A percentile compares a stretch with the other conserved stretches of the same genome.
Evolutionary conservation across 2,888 invertebrate species (phyloP).

Genomic region (Brachyptera risi): DNA sequence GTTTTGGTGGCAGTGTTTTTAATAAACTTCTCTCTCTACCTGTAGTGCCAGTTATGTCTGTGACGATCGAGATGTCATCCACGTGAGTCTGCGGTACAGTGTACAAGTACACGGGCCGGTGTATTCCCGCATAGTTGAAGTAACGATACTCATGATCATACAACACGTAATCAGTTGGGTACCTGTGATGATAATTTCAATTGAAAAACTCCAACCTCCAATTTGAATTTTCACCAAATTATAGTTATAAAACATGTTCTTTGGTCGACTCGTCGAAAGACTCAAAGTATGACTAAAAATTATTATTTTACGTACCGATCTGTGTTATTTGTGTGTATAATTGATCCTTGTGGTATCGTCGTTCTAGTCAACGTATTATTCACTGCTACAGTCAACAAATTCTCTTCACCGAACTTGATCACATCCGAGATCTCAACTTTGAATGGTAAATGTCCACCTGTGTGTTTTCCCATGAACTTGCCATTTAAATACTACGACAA

Average conservation of each 20-base stretch:
- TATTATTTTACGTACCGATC: background rate
- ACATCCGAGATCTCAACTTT: conserved; percentile 47
- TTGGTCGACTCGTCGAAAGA: too few species aligned
- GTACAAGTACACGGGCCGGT: conserved; percentile 38
- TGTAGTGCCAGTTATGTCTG: conserved; percentile 27
- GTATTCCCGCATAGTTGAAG: conserved; percentile 40
- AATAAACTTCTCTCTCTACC: too few species aligned
- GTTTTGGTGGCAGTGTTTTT: too few species aligned
- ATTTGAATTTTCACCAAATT: conserved; percentile 6
- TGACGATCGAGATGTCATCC: conserved; percentile 32
- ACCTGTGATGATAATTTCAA: conserved; percentile 32
- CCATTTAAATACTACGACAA: conserved; percentile 53
- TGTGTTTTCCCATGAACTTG: conserved; percentile 47
- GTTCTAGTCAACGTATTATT: conserved; percentile 55
- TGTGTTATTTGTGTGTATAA: conserved; percentile 29
- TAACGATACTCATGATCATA: conserved; percentile 38
- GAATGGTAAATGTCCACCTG: conserved; percentile 60
- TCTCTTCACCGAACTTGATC: conserved; percentile 38
- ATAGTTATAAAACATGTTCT: background rate
- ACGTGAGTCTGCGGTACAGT: conserved; percentile 34
- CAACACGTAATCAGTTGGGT: conserved; percentile 34
- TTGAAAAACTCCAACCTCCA: conserved; percentile 16
- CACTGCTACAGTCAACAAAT: conserved; percentile 52
- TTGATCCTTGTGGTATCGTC: conserved; percentile 55
- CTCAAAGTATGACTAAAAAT: too few species aligned